Evolutionary conservation across 2,113 vertebrate genomes (phyloP), one percentile per base, ranked within the genome.

Genomic region (Rostratula benghalensis): DNA sequence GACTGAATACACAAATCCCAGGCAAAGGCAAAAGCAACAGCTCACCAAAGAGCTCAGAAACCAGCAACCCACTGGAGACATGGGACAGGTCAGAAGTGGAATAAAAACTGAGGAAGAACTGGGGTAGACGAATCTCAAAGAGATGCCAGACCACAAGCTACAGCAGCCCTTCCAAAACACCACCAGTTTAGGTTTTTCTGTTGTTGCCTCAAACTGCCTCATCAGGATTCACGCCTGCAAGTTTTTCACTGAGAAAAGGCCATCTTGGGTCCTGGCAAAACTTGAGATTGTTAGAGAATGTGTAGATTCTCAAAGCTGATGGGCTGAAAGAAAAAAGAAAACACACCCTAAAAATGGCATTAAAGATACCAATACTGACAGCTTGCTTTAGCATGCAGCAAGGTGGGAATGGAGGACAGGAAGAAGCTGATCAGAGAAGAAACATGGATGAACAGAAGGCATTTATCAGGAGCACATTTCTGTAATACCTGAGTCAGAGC

Each of bases 181-280:
- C 0, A 2, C 1, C 2, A 57, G 2, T 50, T 3, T 1, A 45
- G 18, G 14, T 12, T 63, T 65, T 43, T 24, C n/a, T 63, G 43
- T 7, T 14, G 4, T 24, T 7, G 37, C 51, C 67, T 71, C n/a
- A 7, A 79, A 28, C 6, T 45, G n/a, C 5, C 82, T 8, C 56
- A 57, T 13, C 39, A 25, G 33, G 14, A 7, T 24, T 87, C 51
- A 51, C 0, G 0, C 12, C 64, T 54, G 24, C 68, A 75, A 81
- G 60, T 4, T 81, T 37, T 73, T 45, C 27, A 25, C 17, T 50
- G 35, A 14, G 16, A 6, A 71, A 92, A 30, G 10, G 17, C 51
- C 13, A 71, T 30, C 1, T 2, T 2, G 4, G 7, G 13, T 46
- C 7, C 51, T 16, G 31, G 22, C 14, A 46, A 65, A 89, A 82